Conservation (phyloP, 2,797 vertebrate species). For the Schizothorax lantsangensis region DNA sequence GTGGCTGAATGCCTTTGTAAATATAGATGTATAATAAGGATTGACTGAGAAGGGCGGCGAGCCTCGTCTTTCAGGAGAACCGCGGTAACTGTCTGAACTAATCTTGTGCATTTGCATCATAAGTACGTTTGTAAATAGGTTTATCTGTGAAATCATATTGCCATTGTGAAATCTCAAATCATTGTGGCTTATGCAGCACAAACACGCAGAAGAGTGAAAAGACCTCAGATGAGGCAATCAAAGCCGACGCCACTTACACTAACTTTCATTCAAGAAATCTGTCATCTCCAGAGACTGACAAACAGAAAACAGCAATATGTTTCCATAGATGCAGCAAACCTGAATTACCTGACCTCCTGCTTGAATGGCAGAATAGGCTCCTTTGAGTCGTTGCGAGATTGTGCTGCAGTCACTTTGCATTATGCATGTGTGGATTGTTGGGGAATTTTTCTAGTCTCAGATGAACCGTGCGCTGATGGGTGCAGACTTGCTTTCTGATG, state of each 20-base stretch:
- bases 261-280: constrained; percentile 43
- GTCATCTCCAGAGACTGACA: constrained; percentile 35
- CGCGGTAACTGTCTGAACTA: constrained; percentile 17
- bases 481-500: constrained; percentile 31
- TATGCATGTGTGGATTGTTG: constrained; percentile 59
- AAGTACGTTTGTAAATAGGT: constrained; percentile 39
- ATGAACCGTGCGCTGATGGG: constrained; percentile 45
- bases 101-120: constrained; percentile 34
- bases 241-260: constrained; percentile 13
- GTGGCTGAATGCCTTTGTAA: constrained; percentile 35
- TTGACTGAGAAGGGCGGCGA: constrained; percentile 23
- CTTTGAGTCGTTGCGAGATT: constrained; percentile 54
- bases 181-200: constrained; percentile 25
- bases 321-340: constrained; percentile 20
- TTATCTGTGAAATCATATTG: constrained; percentile 38
- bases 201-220: constrained; percentile 38
- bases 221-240: constrained; percentile 31
- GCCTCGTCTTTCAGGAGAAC: constrained; percentile 20
- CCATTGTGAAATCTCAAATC: constrained; percentile 39
- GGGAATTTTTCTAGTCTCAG: constrained; percentile 55
- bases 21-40: constrained; percentile 37
- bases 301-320: constrained; percentile 36
- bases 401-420: constrained; percentile 58
- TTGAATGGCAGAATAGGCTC: constrained; percentile 22
- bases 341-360: constrained; percentile 36